Evolutionary conservation across 2,888 invertebrate species (phyloP), one percentile per base, ranked within the genome.

Genomic region (Parnassius glacialis): DNA sequence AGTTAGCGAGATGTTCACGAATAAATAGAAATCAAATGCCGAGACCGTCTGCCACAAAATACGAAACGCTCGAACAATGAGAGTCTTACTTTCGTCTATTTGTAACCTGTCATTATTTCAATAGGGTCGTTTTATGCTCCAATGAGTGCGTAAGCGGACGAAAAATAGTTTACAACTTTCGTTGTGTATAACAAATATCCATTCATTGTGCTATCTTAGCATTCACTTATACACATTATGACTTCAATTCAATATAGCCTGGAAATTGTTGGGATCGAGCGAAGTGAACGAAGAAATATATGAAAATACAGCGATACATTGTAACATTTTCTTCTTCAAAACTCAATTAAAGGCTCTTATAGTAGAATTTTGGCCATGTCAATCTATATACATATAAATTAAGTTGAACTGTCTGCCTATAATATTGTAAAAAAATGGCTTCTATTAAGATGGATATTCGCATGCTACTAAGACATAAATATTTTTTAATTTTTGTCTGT

Each of bases 61-160:
- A 69, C 72, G 72, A 70, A 70, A 65, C 67, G 64, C 52, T 67
- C 67, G 70, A 68, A 84, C 84, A 83, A 84, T 81, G 68, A 75
- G 64, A 71, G 72, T 69, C 68, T 78, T 75, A 84, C 88, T 87
- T 88, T 87, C 88, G 80, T 82, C 78, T 75, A 82, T 83, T 84
- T 85, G 88, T 87, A 83, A 80, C 77, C 79, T 86, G 86, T 84
- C 87, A 84, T 84, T 81, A 82, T 74, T 74, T 79, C 74, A 81
- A 82, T 80, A 72, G 78, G 67, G 70, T 71, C 70, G 78, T 87
- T 86, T 85, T 83, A 85, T 83, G 88, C 79, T 80, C 80, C 81
- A 81, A 77, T 81, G 85, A 79, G 77, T 78, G 78, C 69, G 71
- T 71, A 77, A 77, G 72, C 70, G 73, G 67, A 13, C 50, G 45